Conservation (phyloP, 1,140 invertebrate species). For the Daktulosphaira vitifoliae region DNA sequence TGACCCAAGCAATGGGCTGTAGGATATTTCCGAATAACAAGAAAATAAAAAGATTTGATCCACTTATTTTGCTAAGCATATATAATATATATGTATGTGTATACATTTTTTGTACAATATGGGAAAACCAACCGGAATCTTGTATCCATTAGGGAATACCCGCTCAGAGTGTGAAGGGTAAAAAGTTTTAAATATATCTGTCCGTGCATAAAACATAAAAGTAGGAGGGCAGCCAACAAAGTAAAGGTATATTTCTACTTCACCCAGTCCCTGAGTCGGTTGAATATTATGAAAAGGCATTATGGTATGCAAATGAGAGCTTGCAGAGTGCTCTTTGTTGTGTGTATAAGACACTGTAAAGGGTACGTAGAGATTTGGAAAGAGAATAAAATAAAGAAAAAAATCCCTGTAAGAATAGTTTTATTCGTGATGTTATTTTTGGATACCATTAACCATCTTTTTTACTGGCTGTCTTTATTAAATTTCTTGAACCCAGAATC, state of each 20-base stretch:
- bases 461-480: not conserved
- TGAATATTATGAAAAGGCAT: slow-evolving; percentile 24
- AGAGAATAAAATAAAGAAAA: too few relatives aligned
- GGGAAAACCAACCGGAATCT: not conserved
- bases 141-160: too few relatives aligned
- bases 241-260: not conserved
- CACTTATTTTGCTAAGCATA: too few relatives aligned
- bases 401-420: slow-evolving; percentile 2
- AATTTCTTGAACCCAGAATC: not conserved
- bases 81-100: too few relatives aligned
- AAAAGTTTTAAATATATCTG: slow-evolving; percentile 22
- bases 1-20: too few relatives aligned
- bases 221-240: not conserved
- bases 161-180: not conserved
- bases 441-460: not conserved
- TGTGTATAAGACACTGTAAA: too few relatives aligned
- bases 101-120: too few relatives aligned
- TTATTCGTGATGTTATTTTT: not conserved
- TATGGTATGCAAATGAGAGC: slow-evolving; percentile 30
- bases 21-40: too few relatives aligned
- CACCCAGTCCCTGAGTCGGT: not conserved
- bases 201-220: not conserved
- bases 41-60: too few relatives aligned
- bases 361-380: not conserved
- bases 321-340: slow-evolving; percentile 2